These are phyloP conservation scores for Galeopsomyia nigrocyanea DNA, from an alignment of 2,888 invertebrate species.

Conservation along the genomic window DNA sequence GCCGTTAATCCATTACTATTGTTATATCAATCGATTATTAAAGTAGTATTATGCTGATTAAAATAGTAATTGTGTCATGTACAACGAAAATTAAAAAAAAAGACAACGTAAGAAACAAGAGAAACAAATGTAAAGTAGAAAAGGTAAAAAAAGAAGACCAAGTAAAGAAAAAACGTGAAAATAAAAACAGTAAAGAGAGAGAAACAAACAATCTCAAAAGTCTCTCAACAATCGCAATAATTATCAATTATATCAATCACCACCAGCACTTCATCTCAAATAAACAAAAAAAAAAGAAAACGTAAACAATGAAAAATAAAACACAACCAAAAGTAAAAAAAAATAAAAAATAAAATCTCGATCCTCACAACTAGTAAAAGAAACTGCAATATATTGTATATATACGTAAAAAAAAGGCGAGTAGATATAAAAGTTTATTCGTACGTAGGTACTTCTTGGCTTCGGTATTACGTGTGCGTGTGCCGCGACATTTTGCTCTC, in stretches of 20 bases:
- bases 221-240: slow-evolving; percentile 67
- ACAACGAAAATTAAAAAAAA: slow-evolving; percentile 55
- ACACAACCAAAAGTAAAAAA: slow-evolving; percentile 58
- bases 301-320: slow-evolving; percentile 55
- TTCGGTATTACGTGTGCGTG: slow-evolving; percentile 66
- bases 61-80: slow-evolving; percentile 56
- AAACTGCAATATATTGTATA: slow-evolving; percentile 52
- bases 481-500: slow-evolving; percentile 61
- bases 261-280: slow-evolving; percentile 45
- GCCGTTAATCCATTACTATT: slow-evolving; percentile 51
- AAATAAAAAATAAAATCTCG: slow-evolving; percentile 58
- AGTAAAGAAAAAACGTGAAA: slow-evolving; percentile 47
- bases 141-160: slow-evolving; percentile 47
- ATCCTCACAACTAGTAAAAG: slow-evolving; percentile 55
- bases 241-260: slow-evolving; percentile 49
- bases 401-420: slow-evolving; percentile 52
- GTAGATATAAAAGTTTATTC: slow-evolving; percentile 54
- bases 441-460: slow-evolving; percentile 64
- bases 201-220: slow-evolving; percentile 52
- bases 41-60: slow-evolving; percentile 59
- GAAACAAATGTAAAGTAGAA: slow-evolving; percentile 51
- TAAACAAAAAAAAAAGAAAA: slow-evolving; percentile 54
- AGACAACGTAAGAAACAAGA: slow-evolving; percentile 51
- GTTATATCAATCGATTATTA: slow-evolving; percentile 56
- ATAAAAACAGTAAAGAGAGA: slow-evolving; percentile 55